These are phyloP conservation scores for Drosophila mettleri DNA, from an alignment of 2,888 invertebrate genomes.

Conservation along the genomic window DNA sequence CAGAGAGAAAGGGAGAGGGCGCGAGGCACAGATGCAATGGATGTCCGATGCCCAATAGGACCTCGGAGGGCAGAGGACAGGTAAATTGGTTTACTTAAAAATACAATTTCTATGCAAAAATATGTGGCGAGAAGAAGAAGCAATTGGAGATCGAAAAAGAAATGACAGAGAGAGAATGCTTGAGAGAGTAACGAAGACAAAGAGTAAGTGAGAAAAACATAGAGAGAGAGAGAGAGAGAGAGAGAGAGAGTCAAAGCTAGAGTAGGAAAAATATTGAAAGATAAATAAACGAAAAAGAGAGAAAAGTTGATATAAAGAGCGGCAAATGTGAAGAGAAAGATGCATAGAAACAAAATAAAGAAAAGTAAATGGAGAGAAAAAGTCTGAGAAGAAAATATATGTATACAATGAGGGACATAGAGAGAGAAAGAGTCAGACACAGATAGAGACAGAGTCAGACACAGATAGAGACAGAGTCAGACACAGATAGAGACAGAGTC, in stretches of 20 bases:
- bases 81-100: slow-evolving; percentile 2
- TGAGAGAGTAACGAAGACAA: not conserved
- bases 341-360: too few species aligned
- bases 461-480: not conserved
- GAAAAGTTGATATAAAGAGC: too few species aligned
- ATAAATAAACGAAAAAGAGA: too few species aligned
- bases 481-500: too few species aligned
- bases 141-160: too few species aligned
- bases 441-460: not conserved
- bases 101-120: slow-evolving; percentile 24
- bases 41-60: not conserved
- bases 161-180: not conserved
- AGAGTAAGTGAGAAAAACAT: not conserved
- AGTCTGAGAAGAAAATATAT: too few species aligned
- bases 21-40: not conserved
- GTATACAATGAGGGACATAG: too few species aligned
- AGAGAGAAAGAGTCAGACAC: not conserved
- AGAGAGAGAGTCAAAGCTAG: not conserved
- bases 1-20: not conserved
- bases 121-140: not conserved
- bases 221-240: not conserved
- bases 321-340: too few species aligned
- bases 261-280: too few species aligned
- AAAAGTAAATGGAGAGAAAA: too few species aligned
- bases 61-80: not conserved